These are phyloP conservation scores for Paraescarpia echinospica DNA, from an alignment of 1,140 invertebrate species.

Conservation along the genomic window DNA sequence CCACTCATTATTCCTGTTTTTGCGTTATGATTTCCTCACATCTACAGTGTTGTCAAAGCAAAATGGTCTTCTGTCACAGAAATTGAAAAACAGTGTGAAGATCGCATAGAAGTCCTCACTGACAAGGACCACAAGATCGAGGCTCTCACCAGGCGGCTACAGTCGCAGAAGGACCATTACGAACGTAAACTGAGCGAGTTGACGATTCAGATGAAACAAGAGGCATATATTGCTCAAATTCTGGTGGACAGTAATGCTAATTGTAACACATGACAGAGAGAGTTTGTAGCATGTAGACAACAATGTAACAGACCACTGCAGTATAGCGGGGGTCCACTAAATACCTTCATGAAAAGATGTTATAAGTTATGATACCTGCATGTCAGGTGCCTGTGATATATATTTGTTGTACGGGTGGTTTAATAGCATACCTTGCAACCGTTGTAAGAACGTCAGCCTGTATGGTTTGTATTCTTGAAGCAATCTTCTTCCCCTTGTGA, in stretches of 20 bases:
- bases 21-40: too few species aligned
- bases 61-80: neutral
- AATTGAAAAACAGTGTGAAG: conserved; percentile 9
- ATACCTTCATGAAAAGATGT: too few species aligned
- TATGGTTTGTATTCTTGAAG: too few species aligned
- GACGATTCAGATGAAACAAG: conserved; percentile 2
- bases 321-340: too few species aligned
- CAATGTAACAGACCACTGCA: neutral
- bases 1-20: too few species aligned
- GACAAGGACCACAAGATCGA: conserved; percentile 12
- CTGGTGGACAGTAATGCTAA: neutral
- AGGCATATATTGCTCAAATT: conserved; percentile 10
- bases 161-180: neutral
- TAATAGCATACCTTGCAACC: too few species aligned
- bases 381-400: too few species aligned
- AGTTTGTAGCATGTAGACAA: neutral
- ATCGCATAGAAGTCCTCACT: neutral
- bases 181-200: conserved; percentile 7
- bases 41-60: conserved; percentile 8
- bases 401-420: too few species aligned
- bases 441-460: too few species aligned
- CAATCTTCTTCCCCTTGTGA: too few species aligned
- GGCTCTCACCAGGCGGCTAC: conserved; percentile 1
- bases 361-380: too few species aligned
- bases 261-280: neutral